phyloP scores from a whole-genome alignment of 2,888 invertebrate genomes.

The Apocheima hispidaria region DNA sequence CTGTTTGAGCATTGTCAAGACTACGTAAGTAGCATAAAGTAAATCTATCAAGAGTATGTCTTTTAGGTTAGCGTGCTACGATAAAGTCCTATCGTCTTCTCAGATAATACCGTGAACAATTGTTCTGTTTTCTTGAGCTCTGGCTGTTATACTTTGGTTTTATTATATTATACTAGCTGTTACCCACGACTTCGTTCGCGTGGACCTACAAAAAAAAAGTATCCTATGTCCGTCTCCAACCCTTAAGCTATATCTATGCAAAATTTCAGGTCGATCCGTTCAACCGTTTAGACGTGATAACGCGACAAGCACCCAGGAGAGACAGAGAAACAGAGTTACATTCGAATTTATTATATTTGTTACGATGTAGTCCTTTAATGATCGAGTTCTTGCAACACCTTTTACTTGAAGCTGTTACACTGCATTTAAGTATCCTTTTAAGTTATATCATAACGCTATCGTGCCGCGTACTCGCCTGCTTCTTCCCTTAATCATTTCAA shows the following conservation, averaged over 20 bases:
- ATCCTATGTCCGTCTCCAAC: no score
- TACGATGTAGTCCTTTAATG: background rate
- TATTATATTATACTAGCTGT: no score
- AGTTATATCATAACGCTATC: no score
- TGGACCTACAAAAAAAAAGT: no score
- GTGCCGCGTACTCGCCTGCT: no score
- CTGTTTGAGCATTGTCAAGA: slow-evolving; percentile 21
- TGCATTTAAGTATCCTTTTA: background rate
- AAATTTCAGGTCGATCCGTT: no score
- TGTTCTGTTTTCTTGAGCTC: slow-evolving; percentile 8
- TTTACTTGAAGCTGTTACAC: background rate
- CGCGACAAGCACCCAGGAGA: no score
- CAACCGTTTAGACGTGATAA: no score
- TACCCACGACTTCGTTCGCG: no score
- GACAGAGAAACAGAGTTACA: no score
- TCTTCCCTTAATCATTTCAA: background rate
- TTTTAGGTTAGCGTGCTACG: slow-evolving; percentile 26
- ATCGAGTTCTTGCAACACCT: background rate
- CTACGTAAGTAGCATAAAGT: slow-evolving; percentile 3
- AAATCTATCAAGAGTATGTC: slow-evolving; percentile 16
- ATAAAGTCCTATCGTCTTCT: slow-evolving; percentile 13
- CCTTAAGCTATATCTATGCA: no score
- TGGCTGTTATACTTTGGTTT: background rate
- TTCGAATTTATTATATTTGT: no score
- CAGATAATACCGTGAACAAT: slow-evolving; percentile 18